phyloP scores from a whole-genome alignment of 1,140 invertebrate species.

The Drosophila parvula region DNA sequence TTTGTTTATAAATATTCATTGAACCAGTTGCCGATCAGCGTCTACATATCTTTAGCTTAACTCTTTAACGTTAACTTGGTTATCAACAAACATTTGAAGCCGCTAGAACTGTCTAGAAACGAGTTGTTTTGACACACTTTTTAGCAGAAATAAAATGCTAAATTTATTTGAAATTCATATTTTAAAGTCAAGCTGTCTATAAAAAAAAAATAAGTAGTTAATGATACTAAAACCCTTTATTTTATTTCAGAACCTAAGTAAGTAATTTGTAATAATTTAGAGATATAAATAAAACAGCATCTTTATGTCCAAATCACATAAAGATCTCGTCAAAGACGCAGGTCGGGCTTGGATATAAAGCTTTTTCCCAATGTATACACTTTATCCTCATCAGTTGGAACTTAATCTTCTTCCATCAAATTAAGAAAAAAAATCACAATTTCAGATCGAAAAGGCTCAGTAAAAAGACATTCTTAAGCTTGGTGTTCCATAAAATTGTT shows the following conservation, averaged over 20 bases:
- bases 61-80: not conserved
- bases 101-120: slow-evolving; percentile 36
- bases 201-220: not conserved
- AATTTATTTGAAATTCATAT: not conserved
- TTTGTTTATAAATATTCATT: slow-evolving; percentile 45
- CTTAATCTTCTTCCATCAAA: too few relatives aligned
- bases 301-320: not conserved
- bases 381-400: not conserved
- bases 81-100: slow-evolving; percentile 36
- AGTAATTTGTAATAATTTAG: not conserved
- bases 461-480: not conserved
- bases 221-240: not conserved
- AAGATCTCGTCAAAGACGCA: not conserved
- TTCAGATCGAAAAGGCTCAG: not conserved
- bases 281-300: not conserved
- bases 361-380: too few relatives aligned
- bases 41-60: slow-evolving; percentile 13
- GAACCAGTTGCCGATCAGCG: slow-evolving; percentile 11
- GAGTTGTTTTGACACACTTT: not conserved
- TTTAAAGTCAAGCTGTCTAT: not conserved
- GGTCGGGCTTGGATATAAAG: too few relatives aligned
- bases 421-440: too few relatives aligned
- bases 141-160: not conserved
- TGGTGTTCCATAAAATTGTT: slow-evolving; percentile 30
- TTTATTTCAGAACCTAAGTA: too few relatives aligned